phyloP scores from a whole-genome alignment of 1,140 invertebrate species.

The Lethrus apterus region DNA sequence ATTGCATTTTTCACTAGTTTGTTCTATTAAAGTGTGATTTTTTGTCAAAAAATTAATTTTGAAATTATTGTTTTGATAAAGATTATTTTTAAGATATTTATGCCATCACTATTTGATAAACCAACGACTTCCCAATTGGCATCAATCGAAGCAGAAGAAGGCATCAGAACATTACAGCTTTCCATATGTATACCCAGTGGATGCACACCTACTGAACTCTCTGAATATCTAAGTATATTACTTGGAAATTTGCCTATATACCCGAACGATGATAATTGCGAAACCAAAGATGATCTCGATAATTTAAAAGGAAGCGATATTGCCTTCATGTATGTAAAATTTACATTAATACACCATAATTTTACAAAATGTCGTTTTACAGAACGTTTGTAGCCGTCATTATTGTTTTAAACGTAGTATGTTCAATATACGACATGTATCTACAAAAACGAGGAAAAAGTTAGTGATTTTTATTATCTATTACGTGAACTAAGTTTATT shows the following conservation, averaged over 20 bases:
- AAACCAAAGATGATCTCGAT: neutral
- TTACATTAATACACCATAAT: neutral
- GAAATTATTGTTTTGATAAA: too few relatives aligned
- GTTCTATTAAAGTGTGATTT: too few relatives aligned
- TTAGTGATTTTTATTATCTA: too few relatives aligned
- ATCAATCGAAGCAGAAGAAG: slow-evolving; percentile 4
- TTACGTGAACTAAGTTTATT: neutral
- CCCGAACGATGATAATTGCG: neutral
- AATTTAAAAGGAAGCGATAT: neutral
- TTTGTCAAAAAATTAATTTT: neutral
- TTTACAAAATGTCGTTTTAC: neutral
- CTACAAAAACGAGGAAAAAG: neutral
- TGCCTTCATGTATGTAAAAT: slow-evolving; percentile 1
- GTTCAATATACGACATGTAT: slow-evolving; percentile 2
- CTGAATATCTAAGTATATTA: neutral
- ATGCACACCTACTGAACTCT: slow-evolving; percentile 1
- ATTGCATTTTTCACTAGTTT: too few relatives aligned
- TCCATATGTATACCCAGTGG: slow-evolving; percentile 4
- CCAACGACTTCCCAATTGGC: neutral
- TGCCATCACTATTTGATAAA: neutral
- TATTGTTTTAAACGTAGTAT: neutral
- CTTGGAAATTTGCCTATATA: neutral
- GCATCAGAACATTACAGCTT: neutral
- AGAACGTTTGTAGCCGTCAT: slow-evolving; percentile 6
- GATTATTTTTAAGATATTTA: too few relatives aligned